Percentiles rank a stretch among this genome's conserved stretches.
Conservation (phyloP, 1,140 invertebrate genomes). For the Brachionus sp. region DNA sequence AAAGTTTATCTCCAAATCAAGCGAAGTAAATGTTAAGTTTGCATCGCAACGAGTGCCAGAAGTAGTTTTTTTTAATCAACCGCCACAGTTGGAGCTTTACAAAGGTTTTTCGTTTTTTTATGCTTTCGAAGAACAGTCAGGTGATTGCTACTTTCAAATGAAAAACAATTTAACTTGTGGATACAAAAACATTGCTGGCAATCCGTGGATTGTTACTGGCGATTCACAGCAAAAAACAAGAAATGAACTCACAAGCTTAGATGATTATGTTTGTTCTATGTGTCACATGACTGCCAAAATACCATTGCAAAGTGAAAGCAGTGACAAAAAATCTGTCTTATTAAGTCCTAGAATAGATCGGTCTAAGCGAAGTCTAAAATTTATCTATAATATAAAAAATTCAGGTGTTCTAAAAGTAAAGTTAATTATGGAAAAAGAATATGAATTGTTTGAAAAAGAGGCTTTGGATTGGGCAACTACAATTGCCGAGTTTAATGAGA, state of each 20-base stretch:
- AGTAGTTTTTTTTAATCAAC: not conserved
- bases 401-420: not conserved
- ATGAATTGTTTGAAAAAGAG: not conserved
- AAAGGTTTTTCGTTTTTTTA: constrained; percentile 29
- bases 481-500: not conserved
- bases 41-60: not conserved
- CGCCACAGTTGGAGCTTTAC: not conserved
- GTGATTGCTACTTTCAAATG: constrained; percentile 39
- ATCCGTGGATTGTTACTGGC: not conserved
- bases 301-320: not conserved
- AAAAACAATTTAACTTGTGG: constrained; percentile 15
- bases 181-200: not conserved
- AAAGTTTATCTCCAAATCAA: not conserved
- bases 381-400: constrained; percentile 5
- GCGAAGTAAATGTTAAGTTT: constrained; percentile 35
- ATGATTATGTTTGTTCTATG: constrained; percentile 15
- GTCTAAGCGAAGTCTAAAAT: not conserved
- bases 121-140: not conserved
- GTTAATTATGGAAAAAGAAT: constrained; percentile 16
- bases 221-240: not conserved
- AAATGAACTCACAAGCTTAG: not conserved
- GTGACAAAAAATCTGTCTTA: not conserved
- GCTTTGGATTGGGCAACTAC: not conserved
- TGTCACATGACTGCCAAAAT: not conserved
- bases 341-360: constrained; percentile 19